phyloP scores from a whole-genome alignment of 2,113 vertebrate genomes.

The Anguilla rostrata region DNA sequence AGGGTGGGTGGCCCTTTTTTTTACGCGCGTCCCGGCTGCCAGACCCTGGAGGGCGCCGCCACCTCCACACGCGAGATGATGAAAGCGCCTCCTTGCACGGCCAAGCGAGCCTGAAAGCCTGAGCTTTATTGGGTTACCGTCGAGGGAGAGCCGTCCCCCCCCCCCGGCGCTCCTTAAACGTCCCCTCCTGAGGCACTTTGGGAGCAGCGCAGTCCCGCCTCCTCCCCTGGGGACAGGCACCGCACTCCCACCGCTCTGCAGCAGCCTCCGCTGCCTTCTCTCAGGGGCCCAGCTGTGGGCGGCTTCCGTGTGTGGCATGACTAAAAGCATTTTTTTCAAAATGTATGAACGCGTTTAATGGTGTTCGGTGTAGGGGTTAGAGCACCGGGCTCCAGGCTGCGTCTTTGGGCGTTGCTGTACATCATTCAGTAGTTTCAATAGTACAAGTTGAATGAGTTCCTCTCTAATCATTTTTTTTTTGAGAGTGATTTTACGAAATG shows the following conservation, averaged over 20 bases:
- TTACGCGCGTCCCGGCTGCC: not conserved
- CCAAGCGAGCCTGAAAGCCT: slow-evolving; percentile 7
- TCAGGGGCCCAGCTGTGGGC: not conserved
- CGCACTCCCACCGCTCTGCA: not conserved
- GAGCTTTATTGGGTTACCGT: slow-evolving; percentile 1
- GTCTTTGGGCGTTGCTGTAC: not conserved
- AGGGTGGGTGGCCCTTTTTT: slow-evolving; percentile 4
- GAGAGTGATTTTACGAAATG: no score
- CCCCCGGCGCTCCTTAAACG: not conserved
- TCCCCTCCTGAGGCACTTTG: not conserved
- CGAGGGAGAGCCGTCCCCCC: not conserved
- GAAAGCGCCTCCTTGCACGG: not conserved
- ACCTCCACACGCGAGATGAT: not conserved
- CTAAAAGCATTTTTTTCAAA: not conserved
- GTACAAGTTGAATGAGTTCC: not conserved
- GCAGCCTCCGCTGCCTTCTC: not conserved
- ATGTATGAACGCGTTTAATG: not conserved
- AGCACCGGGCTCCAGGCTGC: not conserved
- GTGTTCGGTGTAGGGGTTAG: not conserved
- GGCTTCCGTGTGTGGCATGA: not conserved
- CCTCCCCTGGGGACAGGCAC: not conserved
- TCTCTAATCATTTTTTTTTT: not conserved
- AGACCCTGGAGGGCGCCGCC: not conserved
- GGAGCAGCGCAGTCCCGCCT: not conserved
- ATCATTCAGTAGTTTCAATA: no score